Evolutionary conservation across 2,113 vertebrate genomes (phyloP).

Genomic region (Sinocyclocheilus maitianheensis): DNA sequence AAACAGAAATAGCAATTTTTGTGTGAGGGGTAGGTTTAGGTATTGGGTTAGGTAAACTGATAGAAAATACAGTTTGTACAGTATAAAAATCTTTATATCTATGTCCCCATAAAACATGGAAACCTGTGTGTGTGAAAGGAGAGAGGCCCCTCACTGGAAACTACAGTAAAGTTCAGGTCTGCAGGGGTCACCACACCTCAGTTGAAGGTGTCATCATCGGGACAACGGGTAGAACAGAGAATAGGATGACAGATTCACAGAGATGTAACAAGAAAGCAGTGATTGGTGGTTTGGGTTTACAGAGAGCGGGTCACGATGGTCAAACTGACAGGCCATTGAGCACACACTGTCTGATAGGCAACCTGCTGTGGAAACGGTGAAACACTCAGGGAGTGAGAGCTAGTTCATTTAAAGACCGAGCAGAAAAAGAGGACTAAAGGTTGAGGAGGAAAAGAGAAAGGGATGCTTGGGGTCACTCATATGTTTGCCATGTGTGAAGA

Average conservation of each 20-base stretch:
- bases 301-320: constrained; percentile 24
- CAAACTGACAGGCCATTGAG: constrained; percentile 33
- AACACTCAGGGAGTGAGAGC: constrained; percentile 36
- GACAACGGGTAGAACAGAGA: constrained; percentile 8
- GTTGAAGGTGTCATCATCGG: constrained; percentile 19
- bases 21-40: too few relatives aligned
- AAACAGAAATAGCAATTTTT: too few relatives aligned
- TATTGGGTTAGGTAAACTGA: too few relatives aligned
- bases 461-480: constrained; percentile 57
- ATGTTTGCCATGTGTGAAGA: constrained; percentile 65
- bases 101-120: too few relatives aligned
- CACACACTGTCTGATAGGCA: constrained; percentile 39
- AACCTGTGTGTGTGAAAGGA: neutral
- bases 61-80: too few relatives aligned
- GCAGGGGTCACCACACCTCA: constrained; percentile 47
- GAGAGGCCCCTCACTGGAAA: constrained; percentile 17
- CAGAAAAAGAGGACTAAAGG: constrained; percentile 13
- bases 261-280: constrained; percentile 2
- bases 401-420: constrained; percentile 47
- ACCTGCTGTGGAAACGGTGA: constrained; percentile 47
- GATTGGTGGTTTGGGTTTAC: constrained; percentile 37
- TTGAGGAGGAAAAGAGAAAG: constrained; percentile 28
- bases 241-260: neutral
- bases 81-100: too few relatives aligned
- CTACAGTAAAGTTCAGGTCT: constrained; percentile 18